Evolutionary conservation across 2,113 vertebrate species (phyloP).

Genomic region (Zosterops hypoxanthus): DNA sequence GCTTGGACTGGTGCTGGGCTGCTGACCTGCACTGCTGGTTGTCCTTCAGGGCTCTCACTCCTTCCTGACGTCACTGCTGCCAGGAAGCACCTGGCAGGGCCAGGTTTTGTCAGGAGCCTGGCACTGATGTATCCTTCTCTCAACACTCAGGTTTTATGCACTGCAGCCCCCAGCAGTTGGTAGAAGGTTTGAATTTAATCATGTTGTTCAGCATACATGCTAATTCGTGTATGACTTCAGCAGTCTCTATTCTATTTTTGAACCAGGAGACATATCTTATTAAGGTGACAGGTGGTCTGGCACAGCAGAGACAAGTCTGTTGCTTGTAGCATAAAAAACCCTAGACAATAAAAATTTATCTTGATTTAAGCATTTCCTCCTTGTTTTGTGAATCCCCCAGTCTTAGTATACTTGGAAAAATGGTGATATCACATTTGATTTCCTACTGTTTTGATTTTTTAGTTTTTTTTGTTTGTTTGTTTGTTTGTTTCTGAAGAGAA

Average conservation of each 20-base stretch:
- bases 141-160: not conserved
- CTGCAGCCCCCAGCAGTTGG: not conserved
- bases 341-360: not conserved
- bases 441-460: not conserved
- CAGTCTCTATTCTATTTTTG: not conserved
- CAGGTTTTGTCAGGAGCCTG: not conserved
- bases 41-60: not conserved
- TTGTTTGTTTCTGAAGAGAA: not conserved
- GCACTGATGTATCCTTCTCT: not conserved
- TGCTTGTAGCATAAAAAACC: not conserved
- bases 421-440: not conserved
- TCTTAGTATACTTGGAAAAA: not conserved
- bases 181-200: not conserved
- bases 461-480: too few species aligned
- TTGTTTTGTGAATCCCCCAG: not conserved
- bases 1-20: not conserved
- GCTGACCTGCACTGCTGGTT: not conserved
- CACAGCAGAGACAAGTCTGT: not conserved
- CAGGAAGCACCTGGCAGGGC: not conserved
- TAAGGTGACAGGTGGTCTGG: conserved; percentile 19
- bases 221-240: not conserved
- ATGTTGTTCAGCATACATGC: not conserved
- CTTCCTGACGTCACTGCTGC: not conserved
- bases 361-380: not conserved
- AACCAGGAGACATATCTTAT: not conserved